Evolutionary conservation across 2,113 vertebrate species (phyloP), one percentile per base, ranked within the genome.

Genomic region (Origma solitaria): DNA sequence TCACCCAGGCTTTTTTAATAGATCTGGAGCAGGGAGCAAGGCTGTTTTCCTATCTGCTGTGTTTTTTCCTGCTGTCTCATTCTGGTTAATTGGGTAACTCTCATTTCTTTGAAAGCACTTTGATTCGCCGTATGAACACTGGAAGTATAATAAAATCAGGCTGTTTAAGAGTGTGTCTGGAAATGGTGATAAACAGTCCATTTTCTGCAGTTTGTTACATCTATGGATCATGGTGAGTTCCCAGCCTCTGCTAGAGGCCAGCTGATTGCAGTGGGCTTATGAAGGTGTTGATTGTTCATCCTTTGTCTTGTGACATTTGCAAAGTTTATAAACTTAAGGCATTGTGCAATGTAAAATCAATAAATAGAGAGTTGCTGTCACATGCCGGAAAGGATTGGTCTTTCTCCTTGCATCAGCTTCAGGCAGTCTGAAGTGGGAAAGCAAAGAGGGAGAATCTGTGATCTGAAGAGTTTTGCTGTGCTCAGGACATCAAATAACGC

Each of bases 151-250:
- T 96, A 94, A 96, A 94, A 88, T 86, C 95, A 90, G 94, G 65
- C 94, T 92, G 90, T 96, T 96, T 92, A 86, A 93, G 69, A 97
- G 91, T 86, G 94, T 94, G 94, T 90, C 95, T 92, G 96, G 96
- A 92, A 90, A 81, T 62, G 91, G 92, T 81, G 95, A 92, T 83
- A 88, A 95, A 93, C 80, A 62, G 80, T 86, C 80, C 14, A 1
- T 93, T 90, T 93, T 92, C 91, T 70, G 92, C 1, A 2, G 76
- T 82, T 94, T 8, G 2, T 94, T 94, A 82, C 57, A 27, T 92
- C 70, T 37, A 11, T 61, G 82, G 78, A 90, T 57, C 40, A 15
- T 21, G 38, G 66, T 31, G 71, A 93, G 58, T 12, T 88, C 75
- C 70, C 71, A 69, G 11, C 40, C 50, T 53, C 62, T 50, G 45